These are phyloP conservation scores for Cryptophagus acutangulus DNA, from an alignment of 2,888 invertebrate species.

Conservation along the genomic window DNA sequence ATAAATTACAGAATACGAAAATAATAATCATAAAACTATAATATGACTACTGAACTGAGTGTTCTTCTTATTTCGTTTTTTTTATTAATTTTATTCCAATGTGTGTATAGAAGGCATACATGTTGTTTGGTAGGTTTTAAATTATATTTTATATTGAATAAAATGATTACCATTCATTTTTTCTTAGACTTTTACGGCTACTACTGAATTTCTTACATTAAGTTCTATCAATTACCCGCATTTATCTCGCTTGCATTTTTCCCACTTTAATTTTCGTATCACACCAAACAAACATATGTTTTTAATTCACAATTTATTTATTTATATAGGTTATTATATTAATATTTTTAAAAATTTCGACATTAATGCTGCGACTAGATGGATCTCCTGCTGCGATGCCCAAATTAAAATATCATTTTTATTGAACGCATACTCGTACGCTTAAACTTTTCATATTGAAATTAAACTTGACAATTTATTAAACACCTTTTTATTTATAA, in stretches of 20 bases:
- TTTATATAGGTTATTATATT: too few relatives aligned
- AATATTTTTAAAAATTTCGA: too few relatives aligned
- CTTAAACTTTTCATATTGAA: too few relatives aligned
- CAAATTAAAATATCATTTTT: slow-evolving; percentile 1
- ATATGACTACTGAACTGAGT: slow-evolving; percentile 48
- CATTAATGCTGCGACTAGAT: too few relatives aligned
- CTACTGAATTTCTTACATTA: too few relatives aligned
- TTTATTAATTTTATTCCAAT: neutral
- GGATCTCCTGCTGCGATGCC: neutral
- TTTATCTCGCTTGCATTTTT: too few relatives aligned
- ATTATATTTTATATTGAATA: slow-evolving; percentile 42
- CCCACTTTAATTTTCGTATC: too few relatives aligned
- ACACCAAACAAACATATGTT: too few relatives aligned
- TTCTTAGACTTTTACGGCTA: too few relatives aligned
- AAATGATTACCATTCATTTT: slow-evolving; percentile 32
- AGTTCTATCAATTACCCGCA: too few relatives aligned
- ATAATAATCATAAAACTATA: slow-evolving; percentile 49
- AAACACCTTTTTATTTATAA: slow-evolving; percentile 1
- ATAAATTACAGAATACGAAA: slow-evolving; percentile 50
- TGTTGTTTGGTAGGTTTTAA: slow-evolving; percentile 33
- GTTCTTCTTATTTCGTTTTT: slow-evolving; percentile 15
- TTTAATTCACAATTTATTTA: too few relatives aligned
- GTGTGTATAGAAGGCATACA: slow-evolving; percentile 21
- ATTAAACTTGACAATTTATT: neutral
- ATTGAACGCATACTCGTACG: too few relatives aligned